phyloP scores from a whole-genome alignment of 2,888 invertebrate genomes.

The Dilophus febrilis region DNA sequence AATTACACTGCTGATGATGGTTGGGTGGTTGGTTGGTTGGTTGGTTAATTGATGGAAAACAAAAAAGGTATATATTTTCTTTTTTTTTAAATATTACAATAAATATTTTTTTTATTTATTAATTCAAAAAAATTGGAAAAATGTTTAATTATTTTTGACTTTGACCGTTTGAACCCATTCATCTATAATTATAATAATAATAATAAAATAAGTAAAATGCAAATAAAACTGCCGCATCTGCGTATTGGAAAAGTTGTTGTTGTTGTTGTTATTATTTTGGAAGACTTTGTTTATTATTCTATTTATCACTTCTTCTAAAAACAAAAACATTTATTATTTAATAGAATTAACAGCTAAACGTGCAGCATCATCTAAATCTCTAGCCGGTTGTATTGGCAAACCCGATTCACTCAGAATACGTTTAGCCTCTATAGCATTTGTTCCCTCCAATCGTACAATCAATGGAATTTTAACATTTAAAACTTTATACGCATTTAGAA shows the following conservation, averaged over 20 bases:
- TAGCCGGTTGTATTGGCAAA: conserved; percentile 64
- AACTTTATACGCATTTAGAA: conserved; percentile 71
- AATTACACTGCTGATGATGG: no score
- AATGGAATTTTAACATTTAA: conserved; percentile 71
- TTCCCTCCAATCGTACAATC: conserved; percentile 89
- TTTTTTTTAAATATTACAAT: no score
- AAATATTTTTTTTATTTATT: no score
- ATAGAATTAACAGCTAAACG: conserved; percentile 54
- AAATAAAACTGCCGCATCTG: conserved; percentile 1
- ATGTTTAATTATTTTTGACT: no score
- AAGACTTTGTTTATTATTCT: not conserved
- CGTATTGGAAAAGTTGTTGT: not conserved
- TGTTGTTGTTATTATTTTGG: not conserved
- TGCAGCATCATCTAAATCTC: conserved; percentile 85
- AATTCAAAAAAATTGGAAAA: no score
- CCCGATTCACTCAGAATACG: conserved; percentile 68
- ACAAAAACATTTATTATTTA: conserved; percentile 6
- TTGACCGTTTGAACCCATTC: no score
- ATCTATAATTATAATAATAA: no score
- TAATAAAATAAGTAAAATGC: no score
- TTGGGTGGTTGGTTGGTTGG: no score
- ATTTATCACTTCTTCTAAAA: no score
- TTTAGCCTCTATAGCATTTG: conserved; percentile 73
- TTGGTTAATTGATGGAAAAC: no score
- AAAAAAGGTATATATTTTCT: no score